A percentile compares a stretch with the other conserved stretches of the same genome.
These are phyloP conservation scores for Coregonus suidteri DNA, from an alignment of 2,797 vertebrate species.

Conservation along the genomic window DNA sequence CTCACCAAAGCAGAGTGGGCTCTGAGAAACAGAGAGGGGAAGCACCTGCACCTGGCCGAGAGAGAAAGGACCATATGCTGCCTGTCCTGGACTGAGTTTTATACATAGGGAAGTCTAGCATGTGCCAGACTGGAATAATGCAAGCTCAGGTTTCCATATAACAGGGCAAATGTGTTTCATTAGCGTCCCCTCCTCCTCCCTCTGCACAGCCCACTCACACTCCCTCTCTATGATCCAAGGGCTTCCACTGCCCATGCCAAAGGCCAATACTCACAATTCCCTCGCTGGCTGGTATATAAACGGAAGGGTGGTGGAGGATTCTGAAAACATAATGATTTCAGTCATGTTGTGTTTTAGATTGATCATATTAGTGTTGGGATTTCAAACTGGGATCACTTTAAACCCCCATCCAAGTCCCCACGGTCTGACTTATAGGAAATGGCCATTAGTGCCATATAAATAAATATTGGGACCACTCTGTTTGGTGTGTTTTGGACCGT, in stretches of 20 bases:
- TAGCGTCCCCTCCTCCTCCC: constrained; percentile 2
- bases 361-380: constrained; percentile 18
- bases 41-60: constrained; percentile 49
- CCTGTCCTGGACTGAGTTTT: constrained; percentile 34
- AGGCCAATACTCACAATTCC: constrained; percentile 1
- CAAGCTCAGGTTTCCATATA: constrained; percentile 31
- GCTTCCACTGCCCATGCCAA: neutral
- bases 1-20: constrained; percentile 25
- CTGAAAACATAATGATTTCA: constrained; percentile 33
- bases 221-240: neutral
- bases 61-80: constrained; percentile 34
- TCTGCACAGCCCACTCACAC: constrained; percentile 9
- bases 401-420: constrained; percentile 29
- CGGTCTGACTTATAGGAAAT: constrained; percentile 40
- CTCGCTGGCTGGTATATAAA: neutral
- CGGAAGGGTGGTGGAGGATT: constrained; percentile 3
- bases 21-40: constrained; percentile 34
- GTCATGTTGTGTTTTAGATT: constrained; percentile 28
- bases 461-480: constrained; percentile 22
- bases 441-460: constrained; percentile 31
- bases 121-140: constrained; percentile 26
- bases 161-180: constrained; percentile 43
- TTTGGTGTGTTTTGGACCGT: constrained; percentile 46
- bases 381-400: constrained; percentile 18
- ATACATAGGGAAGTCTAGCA: constrained; percentile 22